Percentiles rank a stretch among this genome's conserved stretches.
These are phyloP conservation scores for Drosophila parthenogenetica DNA, from an alignment of 2,888 invertebrate species.

Conservation along the genomic window DNA sequence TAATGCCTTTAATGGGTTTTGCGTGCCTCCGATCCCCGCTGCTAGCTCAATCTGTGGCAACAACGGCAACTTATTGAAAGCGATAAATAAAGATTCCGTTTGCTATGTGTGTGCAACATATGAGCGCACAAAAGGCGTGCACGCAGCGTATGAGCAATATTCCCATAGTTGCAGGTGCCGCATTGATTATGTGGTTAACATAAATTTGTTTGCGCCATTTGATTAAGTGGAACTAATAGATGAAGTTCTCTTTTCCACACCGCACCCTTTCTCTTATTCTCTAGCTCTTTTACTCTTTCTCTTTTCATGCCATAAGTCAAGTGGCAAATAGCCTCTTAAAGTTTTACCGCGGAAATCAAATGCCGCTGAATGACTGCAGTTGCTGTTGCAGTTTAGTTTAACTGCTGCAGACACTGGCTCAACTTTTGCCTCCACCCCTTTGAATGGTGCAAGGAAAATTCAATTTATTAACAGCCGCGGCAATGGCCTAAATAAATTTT, in stretches of 20 bases:
- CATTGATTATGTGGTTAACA: slow-evolving; percentile 78
- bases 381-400: slow-evolving; percentile 66
- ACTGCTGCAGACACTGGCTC: slow-evolving; percentile 36
- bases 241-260: neutral
- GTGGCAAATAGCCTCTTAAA: slow-evolving; percentile 41
- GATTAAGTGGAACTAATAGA: slow-evolving; percentile 48
- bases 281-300: slow-evolving; percentile 7
- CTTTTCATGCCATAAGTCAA: slow-evolving; percentile 31
- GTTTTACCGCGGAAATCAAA: slow-evolving; percentile 56
- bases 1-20: slow-evolving; percentile 77
- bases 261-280: neutral
- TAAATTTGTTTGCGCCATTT: slow-evolving; percentile 70
- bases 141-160: slow-evolving; percentile 51
- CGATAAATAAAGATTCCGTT: slow-evolving; percentile 82
- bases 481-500: slow-evolving; percentile 50
- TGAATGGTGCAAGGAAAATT: slow-evolving; percentile 35
- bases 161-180: slow-evolving; percentile 42
- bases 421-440: neutral
- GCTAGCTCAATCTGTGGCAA: slow-evolving; percentile 44
- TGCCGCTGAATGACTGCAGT: slow-evolving; percentile 77
- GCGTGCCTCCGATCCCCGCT: slow-evolving; percentile 47
- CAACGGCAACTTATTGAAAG: slow-evolving; percentile 78
- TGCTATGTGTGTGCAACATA: slow-evolving; percentile 48
- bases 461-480: slow-evolving; percentile 60
- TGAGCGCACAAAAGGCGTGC: slow-evolving; percentile 34